Evolutionary conservation across 2,797 vertebrate species (phyloP).

Genomic region (Anableps anableps): DNA sequence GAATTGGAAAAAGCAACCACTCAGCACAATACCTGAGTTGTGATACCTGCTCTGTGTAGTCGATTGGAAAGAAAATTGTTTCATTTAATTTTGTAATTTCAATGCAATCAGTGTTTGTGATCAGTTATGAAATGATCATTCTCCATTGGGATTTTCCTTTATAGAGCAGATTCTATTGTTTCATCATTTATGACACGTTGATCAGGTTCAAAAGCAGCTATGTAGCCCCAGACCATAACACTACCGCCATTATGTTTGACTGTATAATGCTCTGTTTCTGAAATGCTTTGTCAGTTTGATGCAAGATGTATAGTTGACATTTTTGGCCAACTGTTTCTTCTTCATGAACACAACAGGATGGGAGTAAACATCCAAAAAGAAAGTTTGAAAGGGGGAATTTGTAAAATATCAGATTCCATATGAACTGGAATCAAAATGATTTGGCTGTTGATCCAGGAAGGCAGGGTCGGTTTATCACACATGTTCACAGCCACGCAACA

Average conservation of each 20-base stretch:
- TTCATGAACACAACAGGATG: not conserved
- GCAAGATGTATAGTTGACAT: not conserved
- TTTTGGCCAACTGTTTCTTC: not conserved
- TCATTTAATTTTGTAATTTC: no score
- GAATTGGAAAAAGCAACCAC: not conserved
- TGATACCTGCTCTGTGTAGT: conserved; percentile 26
- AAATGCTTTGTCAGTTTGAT: not conserved
- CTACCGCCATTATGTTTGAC: not conserved
- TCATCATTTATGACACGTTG: not conserved
- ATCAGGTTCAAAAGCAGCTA: not conserved
- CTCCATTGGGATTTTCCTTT: not conserved
- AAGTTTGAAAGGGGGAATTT: not conserved
- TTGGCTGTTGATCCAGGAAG: not conserved
- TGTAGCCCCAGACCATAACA: not conserved
- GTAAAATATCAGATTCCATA: not conserved
- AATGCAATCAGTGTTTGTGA: not conserved
- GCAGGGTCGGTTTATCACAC: not conserved
- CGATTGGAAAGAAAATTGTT: conserved; percentile 1
- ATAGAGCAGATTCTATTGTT: not conserved
- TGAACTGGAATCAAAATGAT: not conserved
- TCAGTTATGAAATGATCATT: not conserved
- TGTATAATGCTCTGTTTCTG: not conserved
- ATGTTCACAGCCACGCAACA: not conserved
- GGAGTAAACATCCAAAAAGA: not conserved
- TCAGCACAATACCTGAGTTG: not conserved